These are phyloP conservation scores for Oriolus oriolus DNA, from an alignment of 2,113 vertebrate species.

Conservation along the genomic window DNA sequence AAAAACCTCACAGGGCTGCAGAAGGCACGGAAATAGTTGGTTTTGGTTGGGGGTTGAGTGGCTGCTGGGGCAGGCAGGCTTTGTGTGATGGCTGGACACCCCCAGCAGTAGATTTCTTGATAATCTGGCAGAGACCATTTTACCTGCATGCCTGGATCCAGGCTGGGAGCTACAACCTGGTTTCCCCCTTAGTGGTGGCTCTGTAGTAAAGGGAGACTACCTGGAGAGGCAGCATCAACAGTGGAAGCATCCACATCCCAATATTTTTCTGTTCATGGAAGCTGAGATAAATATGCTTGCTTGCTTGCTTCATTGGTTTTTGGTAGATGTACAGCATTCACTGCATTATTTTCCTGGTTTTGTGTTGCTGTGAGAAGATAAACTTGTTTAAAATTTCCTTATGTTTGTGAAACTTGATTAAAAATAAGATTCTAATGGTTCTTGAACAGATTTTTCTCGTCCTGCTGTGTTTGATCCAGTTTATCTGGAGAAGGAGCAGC, in stretches of 20 bases:
- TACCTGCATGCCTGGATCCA: neutral
- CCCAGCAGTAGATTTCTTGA: neutral
- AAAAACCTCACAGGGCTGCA: neutral
- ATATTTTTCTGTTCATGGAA: neutral
- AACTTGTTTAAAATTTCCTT: neutral
- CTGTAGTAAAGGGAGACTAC: neutral
- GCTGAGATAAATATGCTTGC: neutral
- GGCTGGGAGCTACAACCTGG: neutral
- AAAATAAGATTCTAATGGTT: neutral
- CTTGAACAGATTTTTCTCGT: neutral
- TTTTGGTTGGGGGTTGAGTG: neutral
- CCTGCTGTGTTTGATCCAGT: neutral
- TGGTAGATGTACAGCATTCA: neutral
- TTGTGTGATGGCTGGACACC: accelerated
- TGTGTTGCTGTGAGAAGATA: neutral
- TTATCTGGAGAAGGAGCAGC: neutral
- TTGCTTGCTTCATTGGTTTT: neutral
- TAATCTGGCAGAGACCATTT: neutral
- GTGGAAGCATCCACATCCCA: neutral
- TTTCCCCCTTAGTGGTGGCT: neutral
- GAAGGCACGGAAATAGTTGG: neutral
- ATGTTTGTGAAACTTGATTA: neutral
- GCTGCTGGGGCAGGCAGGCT: accelerated
- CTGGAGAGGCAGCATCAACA: neutral
- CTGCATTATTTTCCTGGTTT: neutral